Percentiles rank a stretch among this genome's conserved stretches.
Conservation (phyloP, 2,888 invertebrate genomes). For the Drosophila tanythrix region DNA sequence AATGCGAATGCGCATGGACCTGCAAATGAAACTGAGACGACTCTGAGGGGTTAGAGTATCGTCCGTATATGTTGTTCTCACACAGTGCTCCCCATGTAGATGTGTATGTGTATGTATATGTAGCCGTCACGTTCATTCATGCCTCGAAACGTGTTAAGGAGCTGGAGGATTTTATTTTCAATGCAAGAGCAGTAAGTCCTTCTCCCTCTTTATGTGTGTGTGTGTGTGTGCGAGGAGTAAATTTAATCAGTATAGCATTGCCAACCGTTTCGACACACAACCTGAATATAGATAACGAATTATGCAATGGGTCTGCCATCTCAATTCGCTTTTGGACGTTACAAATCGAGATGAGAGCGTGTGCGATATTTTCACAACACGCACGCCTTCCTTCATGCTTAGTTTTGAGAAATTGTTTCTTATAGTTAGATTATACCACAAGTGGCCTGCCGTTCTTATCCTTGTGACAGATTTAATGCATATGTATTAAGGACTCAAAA, state of each 20-base stretch:
- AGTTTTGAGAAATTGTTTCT: neutral
- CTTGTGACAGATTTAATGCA: neutral
- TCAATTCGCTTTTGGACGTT: slow-evolving; percentile 14
- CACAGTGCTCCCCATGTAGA: neutral
- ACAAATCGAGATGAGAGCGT: slow-evolving; percentile 19
- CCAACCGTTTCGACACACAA: slow-evolving; percentile 73
- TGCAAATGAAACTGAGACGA: slow-evolving; percentile 11
- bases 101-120: neutral
- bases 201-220: slow-evolving; percentile 3
- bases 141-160: slow-evolving; percentile 75
- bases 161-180: slow-evolving; percentile 69
- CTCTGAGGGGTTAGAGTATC: slow-evolving; percentile 20
- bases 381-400: neutral
- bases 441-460: neutral
- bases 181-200: slow-evolving; percentile 58
- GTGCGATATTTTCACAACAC: neutral
- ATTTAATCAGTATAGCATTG: slow-evolving; percentile 83
- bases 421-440: neutral
- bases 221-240: slow-evolving; percentile 43
- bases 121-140: slow-evolving; percentile 67
- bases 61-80: slow-evolving; percentile 14
- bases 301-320: slow-evolving; percentile 63
- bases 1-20: slow-evolving; percentile 18
- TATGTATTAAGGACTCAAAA: neutral
- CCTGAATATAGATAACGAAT: slow-evolving; percentile 84